Percentiles rank a stretch among this genome's conserved stretches.
phyloP scores from a whole-genome alignment of 2,113 vertebrate genomes.

The western clawed frog (Xenopus tropicalis) region DNA sequence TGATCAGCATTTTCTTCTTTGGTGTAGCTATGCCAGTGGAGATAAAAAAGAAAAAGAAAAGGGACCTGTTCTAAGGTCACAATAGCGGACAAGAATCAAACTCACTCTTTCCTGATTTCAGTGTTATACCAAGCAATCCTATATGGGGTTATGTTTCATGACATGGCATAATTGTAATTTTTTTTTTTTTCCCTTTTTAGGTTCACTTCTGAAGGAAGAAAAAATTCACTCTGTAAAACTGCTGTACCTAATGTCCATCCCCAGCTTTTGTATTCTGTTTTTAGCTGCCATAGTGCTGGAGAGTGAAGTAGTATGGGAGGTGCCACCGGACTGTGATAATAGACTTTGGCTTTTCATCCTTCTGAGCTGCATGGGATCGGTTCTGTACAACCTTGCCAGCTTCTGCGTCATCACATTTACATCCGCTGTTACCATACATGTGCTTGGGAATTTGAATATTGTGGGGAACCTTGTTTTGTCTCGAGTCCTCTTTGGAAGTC shows the following conservation, averaged over 20 bases:
- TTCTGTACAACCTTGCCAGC: slow-evolving; percentile 94
- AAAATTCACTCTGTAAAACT: slow-evolving; percentile 84
- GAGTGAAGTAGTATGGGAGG: slow-evolving; percentile 72
- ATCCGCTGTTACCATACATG: slow-evolving; percentile 91
- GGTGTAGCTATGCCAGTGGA: no score
- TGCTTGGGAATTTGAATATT: slow-evolving; percentile 88
- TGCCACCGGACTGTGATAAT: slow-evolving; percentile 64
- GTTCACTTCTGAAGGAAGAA: slow-evolving; percentile 87
- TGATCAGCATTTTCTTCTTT: no score
- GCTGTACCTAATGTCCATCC: slow-evolving; percentile 90
- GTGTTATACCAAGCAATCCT: no score
- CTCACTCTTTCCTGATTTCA: no score
- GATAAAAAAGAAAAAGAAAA: no score
- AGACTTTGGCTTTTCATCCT: slow-evolving; percentile 85
- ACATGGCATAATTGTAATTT: no score
- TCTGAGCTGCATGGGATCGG: slow-evolving; percentile 90
- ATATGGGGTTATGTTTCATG: no score
- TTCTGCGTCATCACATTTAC: slow-evolving; percentile 90
- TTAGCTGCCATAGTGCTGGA: slow-evolving; percentile 82
- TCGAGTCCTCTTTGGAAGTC: slow-evolving; percentile 80
- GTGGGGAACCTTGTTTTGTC: slow-evolving; percentile 91
- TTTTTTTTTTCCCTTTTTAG: slow-evolving; percentile 56
- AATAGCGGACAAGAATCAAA: no score
- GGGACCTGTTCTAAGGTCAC: no score
- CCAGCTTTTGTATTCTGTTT: slow-evolving; percentile 88